Evolutionary conservation across 2,888 invertebrate genomes (phyloP).

Genomic region (Gortyna flavago): DNA sequence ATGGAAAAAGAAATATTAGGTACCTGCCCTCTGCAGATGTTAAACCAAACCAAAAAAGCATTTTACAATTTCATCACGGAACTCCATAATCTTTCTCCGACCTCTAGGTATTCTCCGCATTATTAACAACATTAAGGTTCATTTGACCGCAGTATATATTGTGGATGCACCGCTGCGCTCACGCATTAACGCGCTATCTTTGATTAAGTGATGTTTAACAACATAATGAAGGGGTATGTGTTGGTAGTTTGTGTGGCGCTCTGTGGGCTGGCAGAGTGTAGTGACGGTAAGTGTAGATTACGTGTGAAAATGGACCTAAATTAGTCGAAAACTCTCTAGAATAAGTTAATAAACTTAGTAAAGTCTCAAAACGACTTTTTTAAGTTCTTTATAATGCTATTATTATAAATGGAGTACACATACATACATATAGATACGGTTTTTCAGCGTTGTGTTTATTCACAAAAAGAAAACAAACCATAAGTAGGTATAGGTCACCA

Average conservation of each 20-base stretch:
- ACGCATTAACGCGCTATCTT: constrained; percentile 45
- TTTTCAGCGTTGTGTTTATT: neutral
- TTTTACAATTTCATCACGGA: neutral
- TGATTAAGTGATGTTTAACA: constrained; percentile 34
- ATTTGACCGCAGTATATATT: constrained; percentile 56
- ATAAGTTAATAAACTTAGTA: no score
- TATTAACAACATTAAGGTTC: constrained; percentile 38
- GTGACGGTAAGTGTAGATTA: constrained; percentile 43
- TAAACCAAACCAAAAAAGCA: neutral
- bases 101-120: constrained; percentile 19
- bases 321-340: neutral
- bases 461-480: neutral
- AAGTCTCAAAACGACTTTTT: no score
- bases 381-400: no score
- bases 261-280: constrained; percentile 29
- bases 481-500: neutral
- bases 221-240: constrained; percentile 52
- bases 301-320: no score
- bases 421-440: no score
- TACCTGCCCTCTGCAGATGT: no score
- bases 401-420: no score
- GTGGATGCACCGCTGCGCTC: constrained; percentile 27
- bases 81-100: constrained; percentile 30
- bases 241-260: constrained; percentile 47
- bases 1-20: no score